Percentiles rank a stretch among this genome's conserved stretches.
phyloP scores from a whole-genome alignment of 2,888 invertebrate species.

The Prenolepis imparis region DNA sequence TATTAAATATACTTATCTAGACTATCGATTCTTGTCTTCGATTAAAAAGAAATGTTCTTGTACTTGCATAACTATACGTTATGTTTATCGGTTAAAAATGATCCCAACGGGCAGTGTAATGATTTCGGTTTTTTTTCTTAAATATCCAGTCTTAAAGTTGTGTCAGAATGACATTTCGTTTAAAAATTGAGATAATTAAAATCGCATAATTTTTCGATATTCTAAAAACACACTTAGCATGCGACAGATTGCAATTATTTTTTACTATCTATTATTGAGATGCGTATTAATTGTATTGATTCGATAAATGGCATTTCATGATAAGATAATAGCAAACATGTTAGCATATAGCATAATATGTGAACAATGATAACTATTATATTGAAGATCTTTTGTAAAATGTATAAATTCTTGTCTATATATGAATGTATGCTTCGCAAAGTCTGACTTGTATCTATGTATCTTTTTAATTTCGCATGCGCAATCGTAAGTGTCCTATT shows the following conservation, averaged over 20 bases:
- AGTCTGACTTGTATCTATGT: slow-evolving; percentile 4
- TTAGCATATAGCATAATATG: background rate
- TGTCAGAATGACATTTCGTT: slow-evolving; percentile 5
- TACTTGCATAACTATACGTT: slow-evolving; percentile 10
- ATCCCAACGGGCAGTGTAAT: slow-evolving; percentile 67
- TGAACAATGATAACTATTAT: slow-evolving; percentile 15
- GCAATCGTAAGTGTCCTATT: background rate
- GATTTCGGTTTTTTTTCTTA: slow-evolving; percentile 50
- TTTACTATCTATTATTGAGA: slow-evolving; percentile 7
- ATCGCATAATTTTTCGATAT: slow-evolving; percentile 9
- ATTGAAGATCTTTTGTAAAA: background rate
- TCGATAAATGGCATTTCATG: background rate
- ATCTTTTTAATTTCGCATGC: background rate
- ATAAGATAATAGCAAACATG: background rate
- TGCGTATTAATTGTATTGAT: slow-evolving; percentile 27
- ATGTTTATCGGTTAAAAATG: slow-evolving; percentile 48
- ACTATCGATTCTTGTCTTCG: slow-evolving; percentile 58
- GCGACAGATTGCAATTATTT: slow-evolving; percentile 6
- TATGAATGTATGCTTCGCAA: background rate
- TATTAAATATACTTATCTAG: slow-evolving; percentile 74
- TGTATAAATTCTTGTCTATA: background rate
- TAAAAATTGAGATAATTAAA: slow-evolving; percentile 21
- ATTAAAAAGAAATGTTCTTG: slow-evolving; percentile 22
- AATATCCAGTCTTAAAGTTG: slow-evolving; percentile 62
- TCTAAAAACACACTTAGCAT: background rate